Conservation (phyloP, 1,140 invertebrate genomes). For the Brachionus rotundiformis region DNA sequence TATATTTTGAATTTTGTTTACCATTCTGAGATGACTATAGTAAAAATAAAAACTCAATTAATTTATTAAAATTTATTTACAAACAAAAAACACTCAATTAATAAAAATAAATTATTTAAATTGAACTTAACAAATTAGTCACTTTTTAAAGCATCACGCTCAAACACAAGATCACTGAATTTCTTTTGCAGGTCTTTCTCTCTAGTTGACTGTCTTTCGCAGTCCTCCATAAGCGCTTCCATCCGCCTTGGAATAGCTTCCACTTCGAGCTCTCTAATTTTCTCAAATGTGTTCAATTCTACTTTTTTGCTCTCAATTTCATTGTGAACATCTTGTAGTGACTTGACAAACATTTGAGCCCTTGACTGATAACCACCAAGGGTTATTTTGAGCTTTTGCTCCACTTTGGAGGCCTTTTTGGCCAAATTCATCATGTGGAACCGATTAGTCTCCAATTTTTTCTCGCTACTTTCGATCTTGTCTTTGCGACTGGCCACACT, state of each 20-base stretch:
- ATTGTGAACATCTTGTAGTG: constrained; percentile 81
- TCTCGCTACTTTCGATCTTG: constrained; percentile 86
- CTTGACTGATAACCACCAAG: constrained; percentile 85
- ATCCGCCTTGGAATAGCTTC: constrained; percentile 84
- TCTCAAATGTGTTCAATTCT: constrained; percentile 88
- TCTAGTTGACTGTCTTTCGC: constrained; percentile 83
- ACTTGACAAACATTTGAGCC: constrained; percentile 84
- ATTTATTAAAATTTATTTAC: too few species aligned
- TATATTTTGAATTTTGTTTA: too few species aligned
- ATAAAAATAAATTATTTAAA: background rate
- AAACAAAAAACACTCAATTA: too few species aligned
- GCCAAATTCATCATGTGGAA: constrained; percentile 91
- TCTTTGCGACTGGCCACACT: constrained; percentile 93
- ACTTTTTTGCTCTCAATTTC: constrained; percentile 84
- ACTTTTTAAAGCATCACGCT: constrained; percentile 24
- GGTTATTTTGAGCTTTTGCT: constrained; percentile 92
- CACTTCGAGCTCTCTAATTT: constrained; percentile 83
- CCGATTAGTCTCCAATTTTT: constrained; percentile 84
- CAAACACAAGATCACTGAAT: constrained; percentile 43
- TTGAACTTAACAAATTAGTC: background rate
- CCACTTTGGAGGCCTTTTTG: constrained; percentile 91
- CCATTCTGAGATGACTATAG: too few species aligned
- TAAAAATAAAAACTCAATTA: too few species aligned
- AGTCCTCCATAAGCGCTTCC: constrained; percentile 84
- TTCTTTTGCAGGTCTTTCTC: constrained; percentile 80